Evolutionary conservation across 1,140 invertebrate species (phyloP), one percentile per base, ranked within the genome.

Genomic region (Hetaerina americana): DNA sequence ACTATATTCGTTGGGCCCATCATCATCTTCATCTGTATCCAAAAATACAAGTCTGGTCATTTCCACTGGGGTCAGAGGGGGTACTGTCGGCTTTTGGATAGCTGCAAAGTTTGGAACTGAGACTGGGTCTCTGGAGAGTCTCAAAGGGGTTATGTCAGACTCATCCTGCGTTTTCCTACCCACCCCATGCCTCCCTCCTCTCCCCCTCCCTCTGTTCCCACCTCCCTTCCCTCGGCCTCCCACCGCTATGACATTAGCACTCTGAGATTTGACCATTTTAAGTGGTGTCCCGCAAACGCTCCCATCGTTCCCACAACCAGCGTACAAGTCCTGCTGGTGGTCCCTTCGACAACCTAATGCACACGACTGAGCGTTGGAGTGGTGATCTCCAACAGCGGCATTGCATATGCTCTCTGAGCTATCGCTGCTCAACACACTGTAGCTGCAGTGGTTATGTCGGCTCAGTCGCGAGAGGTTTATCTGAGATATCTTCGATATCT

Each of bases 401-500:
- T 57, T 57, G 40, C 40, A 57, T 57, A 57, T 57, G 10, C 40
- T 89, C 73, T 90, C 88, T 5, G 89, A 89, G 70, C 87, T 86
- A 75, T 90, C 88, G 40, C 83, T 87, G 31, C 84, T 85, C n/a
- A 91, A 81, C 15, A 89, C 88, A 26, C 85, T 88, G 78, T 91
- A 91, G 74, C 87, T 90, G 78, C 89, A 89, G 76, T 87, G 87
- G 27, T 83, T 87, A 5, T 83, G 82, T 71, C 88, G 85, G 72
- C 87, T 87, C 1, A 90, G 79, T 69, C 87, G 82, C 0, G 89
- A 87, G 29, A 91, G 80, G 79, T 90, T 90, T 72, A 91, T 86
- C 75, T 90, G 87, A 5, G 89, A 90, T 5, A 91, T 77, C 78
- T 91, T 90, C 0, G 88, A 87, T 31, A 91, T 90, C 77, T 91